A percentile compares a stretch with the other conserved stretches of the same genome.
phyloP scores from a whole-genome alignment of 1,140 invertebrate species.

The Vanessa atalanta region DNA sequence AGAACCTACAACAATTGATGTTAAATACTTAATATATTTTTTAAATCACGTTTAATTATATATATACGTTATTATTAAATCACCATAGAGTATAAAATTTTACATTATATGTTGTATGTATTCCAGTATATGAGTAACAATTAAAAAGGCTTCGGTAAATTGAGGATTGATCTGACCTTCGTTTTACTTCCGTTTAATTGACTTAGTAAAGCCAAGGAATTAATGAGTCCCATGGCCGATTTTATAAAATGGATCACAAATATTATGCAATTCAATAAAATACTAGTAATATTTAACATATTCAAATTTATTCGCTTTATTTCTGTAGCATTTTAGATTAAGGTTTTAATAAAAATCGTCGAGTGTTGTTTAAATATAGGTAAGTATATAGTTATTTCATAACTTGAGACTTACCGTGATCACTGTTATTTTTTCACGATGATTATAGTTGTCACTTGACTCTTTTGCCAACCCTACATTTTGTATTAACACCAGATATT shows the following conservation, averaged over 20 bases:
- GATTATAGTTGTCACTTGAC: not conserved
- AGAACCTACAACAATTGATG: not conserved
- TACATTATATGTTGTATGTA: not conserved
- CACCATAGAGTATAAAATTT: no score
- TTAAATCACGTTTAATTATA: no score
- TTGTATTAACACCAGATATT: conserved; percentile 30
- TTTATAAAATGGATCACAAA: conserved; percentile 7
- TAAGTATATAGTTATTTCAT: no score
- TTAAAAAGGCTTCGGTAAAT: conserved; percentile 16
- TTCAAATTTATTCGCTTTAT: no score
- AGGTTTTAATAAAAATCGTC: no score
- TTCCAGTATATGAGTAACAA: not conserved
- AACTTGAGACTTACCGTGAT: conserved; percentile 35
- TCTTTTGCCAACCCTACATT: conserved; percentile 31
- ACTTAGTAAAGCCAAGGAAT: conserved; percentile 7
- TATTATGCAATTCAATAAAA: not conserved
- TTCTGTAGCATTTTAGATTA: no score
- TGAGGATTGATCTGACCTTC: conserved; percentile 14
- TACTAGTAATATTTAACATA: not conserved
- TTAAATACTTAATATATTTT: no score
- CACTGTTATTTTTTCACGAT: conserved; percentile 22
- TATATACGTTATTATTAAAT: no score
- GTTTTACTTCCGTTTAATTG: conserved; percentile 17
- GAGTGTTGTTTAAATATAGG: no score
- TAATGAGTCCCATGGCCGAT: not conserved